These are phyloP conservation scores for Protosalanx chinensis DNA, from an alignment of 2,797 vertebrate species.

Conservation along the genomic window DNA sequence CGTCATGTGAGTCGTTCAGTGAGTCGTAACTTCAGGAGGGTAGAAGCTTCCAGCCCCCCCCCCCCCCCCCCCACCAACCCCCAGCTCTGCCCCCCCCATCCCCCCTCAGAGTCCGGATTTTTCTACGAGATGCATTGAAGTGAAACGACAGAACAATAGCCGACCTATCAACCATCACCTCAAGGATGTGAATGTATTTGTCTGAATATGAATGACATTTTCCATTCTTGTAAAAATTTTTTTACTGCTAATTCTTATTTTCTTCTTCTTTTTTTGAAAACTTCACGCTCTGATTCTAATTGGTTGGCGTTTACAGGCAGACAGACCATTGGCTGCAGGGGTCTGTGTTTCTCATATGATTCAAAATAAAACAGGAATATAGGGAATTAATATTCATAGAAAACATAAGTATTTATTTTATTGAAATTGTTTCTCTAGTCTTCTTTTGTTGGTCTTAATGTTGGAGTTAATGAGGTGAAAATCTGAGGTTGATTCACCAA, in stretches of 20 bases:
- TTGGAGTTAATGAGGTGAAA: slow-evolving; percentile 63
- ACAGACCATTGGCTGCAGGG: slow-evolving; percentile 61
- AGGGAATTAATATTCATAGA: slow-evolving; percentile 58
- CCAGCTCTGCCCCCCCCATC: too few species aligned
- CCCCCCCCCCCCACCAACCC: too few species aligned
- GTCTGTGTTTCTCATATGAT: slow-evolving; percentile 48
- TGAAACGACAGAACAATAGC: slow-evolving; percentile 33
- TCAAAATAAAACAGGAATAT: slow-evolving; percentile 46
- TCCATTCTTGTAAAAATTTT: slow-evolving; percentile 52
- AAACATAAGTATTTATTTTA: slow-evolving; percentile 40
- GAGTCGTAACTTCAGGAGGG: slow-evolving; percentile 16
- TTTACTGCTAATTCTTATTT: slow-evolving; percentile 71
- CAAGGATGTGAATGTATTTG: slow-evolving; percentile 14
- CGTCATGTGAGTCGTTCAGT: slow-evolving; percentile 18
- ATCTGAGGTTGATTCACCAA: slow-evolving; percentile 53
- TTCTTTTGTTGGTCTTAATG: slow-evolving; percentile 40
- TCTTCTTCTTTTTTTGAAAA: too few species aligned
- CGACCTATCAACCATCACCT: slow-evolving; percentile 36
- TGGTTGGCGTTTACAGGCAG: slow-evolving; percentile 68
- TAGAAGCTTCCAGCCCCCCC: slow-evolving; percentile 21
- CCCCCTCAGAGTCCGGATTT: slow-evolving; percentile 10
- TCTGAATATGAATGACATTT: slow-evolving; percentile 54
- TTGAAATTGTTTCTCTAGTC: slow-evolving; percentile 58
- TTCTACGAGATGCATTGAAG: slow-evolving; percentile 35
- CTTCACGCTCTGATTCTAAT: slow-evolving; percentile 64